Evolutionary conservation across 2,113 vertebrate species (phyloP), one percentile per base, ranked within the genome.

Genomic region (Delphinapterus leucas): DNA sequence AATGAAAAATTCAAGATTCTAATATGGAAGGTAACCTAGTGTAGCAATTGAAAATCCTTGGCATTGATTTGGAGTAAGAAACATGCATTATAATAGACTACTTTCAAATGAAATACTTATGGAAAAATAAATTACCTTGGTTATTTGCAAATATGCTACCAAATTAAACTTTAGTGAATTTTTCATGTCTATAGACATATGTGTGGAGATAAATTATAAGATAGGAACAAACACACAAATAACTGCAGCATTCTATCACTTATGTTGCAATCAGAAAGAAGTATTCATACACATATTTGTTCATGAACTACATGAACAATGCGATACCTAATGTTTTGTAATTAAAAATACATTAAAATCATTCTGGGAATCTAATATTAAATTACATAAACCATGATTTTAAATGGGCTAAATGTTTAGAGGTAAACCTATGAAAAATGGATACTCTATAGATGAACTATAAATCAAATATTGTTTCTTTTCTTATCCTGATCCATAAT

Each of bases 151-250:
- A 80, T 73, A 87, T 8, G 4, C 13, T 33, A 80, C 9, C 53
- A 94, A 96, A 93, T 88, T 92, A 94, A 88, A 88, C 89, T 31
- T 26, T 73, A 41, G 44, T 70, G 12, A 67, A 63, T 80, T 94
- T 88, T 81, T 80, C 60, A 82, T 71, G 12, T 77, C 31, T 84
- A 38, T 36, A 81, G 31, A 76, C 8, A 28, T 60, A 77, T 38
- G 18, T 79, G 5, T 49, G 8, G 26, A 80, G 6, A 91, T 81
- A 80, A 93, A 88, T 77, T 85, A 1, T 83, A 88, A 73, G 61
- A 65, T 38, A 80, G 84, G 36, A 81, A 67, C 58, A 70, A 41
- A 94, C 1, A 70, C 36, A 65, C 36, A 41, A 83, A 31, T 88
- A 63, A 87, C 21, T 49, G 4, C 11, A 92, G 41, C 26, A 44